Percentiles rank a stretch among this genome's conserved stretches.
Conservation (phyloP, 1,140 invertebrate genomes). For the Drosophila novamexicana region DNA sequence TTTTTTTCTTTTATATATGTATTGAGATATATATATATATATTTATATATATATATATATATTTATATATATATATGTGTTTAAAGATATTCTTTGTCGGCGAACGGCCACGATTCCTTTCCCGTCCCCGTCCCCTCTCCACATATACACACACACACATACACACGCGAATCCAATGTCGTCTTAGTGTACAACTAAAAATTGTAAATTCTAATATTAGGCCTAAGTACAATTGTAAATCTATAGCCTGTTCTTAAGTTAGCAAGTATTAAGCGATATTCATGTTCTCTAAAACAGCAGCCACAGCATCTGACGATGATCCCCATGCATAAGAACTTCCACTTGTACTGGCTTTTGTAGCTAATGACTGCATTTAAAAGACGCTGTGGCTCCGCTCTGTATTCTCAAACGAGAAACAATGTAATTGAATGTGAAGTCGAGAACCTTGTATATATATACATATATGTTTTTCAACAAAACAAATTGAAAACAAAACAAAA, state of each 20-base stretch:
- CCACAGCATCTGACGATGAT: constrained; percentile 16
- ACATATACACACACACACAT: not conserved
- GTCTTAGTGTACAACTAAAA: constrained; percentile 50
- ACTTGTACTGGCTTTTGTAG: constrained; percentile 28
- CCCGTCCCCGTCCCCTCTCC: not conserved
- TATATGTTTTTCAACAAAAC: constrained; percentile 37
- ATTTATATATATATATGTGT: not conserved
- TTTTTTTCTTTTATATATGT: constrained; percentile 31
- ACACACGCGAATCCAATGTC: constrained; percentile 26
- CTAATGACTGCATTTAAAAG: constrained; percentile 44
- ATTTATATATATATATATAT: not conserved
- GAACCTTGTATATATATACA: constrained; percentile 57
- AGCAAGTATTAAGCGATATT: constrained; percentile 77
- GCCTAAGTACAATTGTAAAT: constrained; percentile 73
- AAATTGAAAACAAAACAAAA: constrained; percentile 6
- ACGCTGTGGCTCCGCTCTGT: constrained; percentile 30
- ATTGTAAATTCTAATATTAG: constrained; percentile 80
- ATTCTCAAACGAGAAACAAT: constrained; percentile 10
- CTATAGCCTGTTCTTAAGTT: constrained; percentile 65
- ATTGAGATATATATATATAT: not conserved
- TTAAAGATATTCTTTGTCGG: constrained; percentile 4
- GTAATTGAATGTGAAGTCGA: constrained; percentile 31
- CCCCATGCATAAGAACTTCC: constrained; percentile 24
- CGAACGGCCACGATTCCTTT: constrained; percentile 16
- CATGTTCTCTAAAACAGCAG: constrained; percentile 35